A percentile compares a stretch with the other conserved stretches of the same genome.
Evolutionary conservation across 1,140 invertebrate species (phyloP).

Genomic region (Nephotettix cincticeps): DNA sequence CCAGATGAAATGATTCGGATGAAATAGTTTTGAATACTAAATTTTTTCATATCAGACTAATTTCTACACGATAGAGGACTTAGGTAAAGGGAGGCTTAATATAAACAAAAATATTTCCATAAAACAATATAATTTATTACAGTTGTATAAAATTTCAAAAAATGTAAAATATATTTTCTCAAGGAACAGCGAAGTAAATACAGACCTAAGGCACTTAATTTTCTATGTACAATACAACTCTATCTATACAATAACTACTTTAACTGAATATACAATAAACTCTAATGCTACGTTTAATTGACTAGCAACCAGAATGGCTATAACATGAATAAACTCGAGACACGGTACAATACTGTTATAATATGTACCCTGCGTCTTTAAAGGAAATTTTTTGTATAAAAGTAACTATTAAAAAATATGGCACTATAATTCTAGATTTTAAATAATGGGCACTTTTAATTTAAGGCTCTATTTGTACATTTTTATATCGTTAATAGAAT

Average conservation of each 20-base stretch:
- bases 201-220: conserved; percentile 28
- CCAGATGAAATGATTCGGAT: no score
- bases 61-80: no score
- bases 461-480: conserved; percentile 2
- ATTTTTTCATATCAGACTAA: no score
- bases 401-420: background rate
- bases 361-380: no score
- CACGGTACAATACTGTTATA: no score
- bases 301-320: conserved; percentile 31
- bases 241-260: conserved; percentile 21
- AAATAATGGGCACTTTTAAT: background rate
- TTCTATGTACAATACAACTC: conserved; percentile 24
- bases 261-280: conserved; percentile 16
- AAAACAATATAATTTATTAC: conserved; percentile 27
- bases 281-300: conserved; percentile 3
- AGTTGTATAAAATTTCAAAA: conserved; percentile 20
- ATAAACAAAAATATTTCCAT: background rate
- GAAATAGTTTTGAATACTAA: no score
- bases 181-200: conserved; percentile 15
- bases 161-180: conserved; percentile 24
- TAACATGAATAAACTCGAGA: conserved; percentile 22
- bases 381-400: background rate
- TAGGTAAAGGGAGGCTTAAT: no score
- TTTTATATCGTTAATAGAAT: background rate
- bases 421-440: background rate